Base-by-base conservation (phyloP, 2,797 vertebrate genomes). In the Enteromius treurensis region DNA sequence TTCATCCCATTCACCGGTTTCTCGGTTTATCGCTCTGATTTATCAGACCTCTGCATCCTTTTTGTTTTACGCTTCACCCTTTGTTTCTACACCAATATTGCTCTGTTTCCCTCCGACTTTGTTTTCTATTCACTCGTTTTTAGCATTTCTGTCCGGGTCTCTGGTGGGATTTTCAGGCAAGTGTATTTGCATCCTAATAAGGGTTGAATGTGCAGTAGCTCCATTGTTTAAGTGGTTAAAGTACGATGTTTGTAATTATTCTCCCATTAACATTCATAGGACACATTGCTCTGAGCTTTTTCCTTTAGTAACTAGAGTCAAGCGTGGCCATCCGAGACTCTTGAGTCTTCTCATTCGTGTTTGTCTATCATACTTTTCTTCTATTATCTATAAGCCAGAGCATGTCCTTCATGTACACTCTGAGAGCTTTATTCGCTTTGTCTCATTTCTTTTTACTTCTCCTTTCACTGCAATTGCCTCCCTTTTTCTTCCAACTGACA, bases 141-240 rank as follows among this genome's bases (percentile, higher is more conserved):
- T 68, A 73, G 67, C 65, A 68, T 37, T 47, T 65, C 37, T 64
- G 49, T 95, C 40, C 9, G 40, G 8, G 40, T 42, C 95, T 95
- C 95, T 93, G 91, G 94, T 95, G 95, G 94, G 95, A 95, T 95
- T 96, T 94, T 94, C 94, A 95, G 95, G 94, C 92, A 90, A 95
- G 92, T 95, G 86, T 89, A 95, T 96, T 96, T 96, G 94, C 95
- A 96, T 96, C 93, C 93, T 96, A 96, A 96, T 95, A 94, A 96
- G 94, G 94, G 93, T 75, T 92, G 95, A 95, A 94, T 96, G 94
- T 95, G 95, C 94, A 92, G 94, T 92, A 95, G 93, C 94, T 95
- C 93, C 77, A 94, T 95, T 95, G 94, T 96, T 94, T 94, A 95
- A 95, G 95, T 94, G 94, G 82, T 93, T 94, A 93, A 95, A 95